These are phyloP conservation scores for Sinocyclocheilus maitianheensis DNA, from an alignment of 2,113 vertebrate species.

Conservation along the genomic window DNA sequence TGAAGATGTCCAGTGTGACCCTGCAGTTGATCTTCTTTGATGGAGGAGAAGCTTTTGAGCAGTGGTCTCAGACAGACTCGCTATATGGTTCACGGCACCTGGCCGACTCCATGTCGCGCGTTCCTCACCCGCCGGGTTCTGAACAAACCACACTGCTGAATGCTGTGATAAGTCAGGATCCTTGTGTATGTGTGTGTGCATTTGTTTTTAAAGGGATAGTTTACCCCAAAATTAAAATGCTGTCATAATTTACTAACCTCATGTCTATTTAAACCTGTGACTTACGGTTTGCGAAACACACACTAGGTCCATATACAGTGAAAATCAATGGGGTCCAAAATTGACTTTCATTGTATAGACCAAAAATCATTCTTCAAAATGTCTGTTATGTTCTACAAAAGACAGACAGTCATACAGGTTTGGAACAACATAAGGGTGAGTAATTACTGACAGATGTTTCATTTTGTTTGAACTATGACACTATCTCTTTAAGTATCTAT, in stretches of 20 bases:
- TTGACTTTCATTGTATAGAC: neutral
- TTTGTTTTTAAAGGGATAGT: neutral
- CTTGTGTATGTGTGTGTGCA: neutral
- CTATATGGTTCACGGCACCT: slow-evolving; percentile 89
- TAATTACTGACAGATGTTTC: no score
- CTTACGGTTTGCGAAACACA: neutral
- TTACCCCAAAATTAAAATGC: neutral
- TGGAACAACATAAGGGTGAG: no score
- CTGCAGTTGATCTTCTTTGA: slow-evolving; percentile 90
- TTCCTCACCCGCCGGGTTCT: slow-evolving; percentile 67
- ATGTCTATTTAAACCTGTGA: neutral
- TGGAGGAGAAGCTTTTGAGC: slow-evolving; percentile 84
- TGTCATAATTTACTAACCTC: neutral
- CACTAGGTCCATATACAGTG: no score
- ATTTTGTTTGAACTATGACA: no score
- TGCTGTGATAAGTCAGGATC: slow-evolving; percentile 79
- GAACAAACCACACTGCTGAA: slow-evolving; percentile 74
- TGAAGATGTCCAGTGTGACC: slow-evolving; percentile 73
- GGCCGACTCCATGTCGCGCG: slow-evolving; percentile 77
- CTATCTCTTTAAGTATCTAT: neutral
- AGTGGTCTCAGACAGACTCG: slow-evolving; percentile 83
- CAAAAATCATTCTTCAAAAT: neutral
- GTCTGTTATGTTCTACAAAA: neutral
- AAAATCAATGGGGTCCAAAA: neutral
- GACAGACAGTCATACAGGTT: no score